Evolutionary conservation across 2,888 invertebrate species (phyloP), one percentile per base, ranked within the genome.

Genomic region (Trachelus tabidus): DNA sequence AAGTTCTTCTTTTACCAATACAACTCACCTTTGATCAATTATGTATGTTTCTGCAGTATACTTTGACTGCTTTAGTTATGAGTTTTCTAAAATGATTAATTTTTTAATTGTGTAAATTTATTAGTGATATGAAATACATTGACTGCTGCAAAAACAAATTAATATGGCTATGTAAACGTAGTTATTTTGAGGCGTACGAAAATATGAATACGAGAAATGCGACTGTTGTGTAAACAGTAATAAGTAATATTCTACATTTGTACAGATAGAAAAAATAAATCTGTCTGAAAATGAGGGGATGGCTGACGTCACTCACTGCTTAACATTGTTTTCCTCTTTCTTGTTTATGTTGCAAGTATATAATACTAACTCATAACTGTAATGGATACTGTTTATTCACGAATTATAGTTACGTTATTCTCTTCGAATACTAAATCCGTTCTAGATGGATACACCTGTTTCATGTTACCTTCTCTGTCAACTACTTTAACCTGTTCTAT

Each of bases 381-480:
- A 56, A 23, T 56, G 34, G 75, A 30, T 23, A 6, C 31, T 71
- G 34, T 34, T 81, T 85, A 89, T 73, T 89, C 87, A 76, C 89
- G 81, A 68, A 86, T 76, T 69, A 90, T 83, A 75, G 84, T 82
- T 68, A 90, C 81, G 33, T 79, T 82, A 77, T 84, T 85, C n/a
- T 91, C 92, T 76, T 94, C 94, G 83, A 92, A 94, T 1, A 92
- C 89, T 77, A 96, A 93, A 91, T 97, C 97, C 1, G 94, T 94
- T 84, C 96, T 93, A 0, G 96, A 96, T 0, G 97, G 97, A 90
- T 96, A 97, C 3, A 97, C 94, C n/a, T 94, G 94, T 87, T 95
- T 95, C 83, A 97, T 91, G 82, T 94, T 94, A 12, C 95, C 95
- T 81, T 95, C 94, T 68, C 88, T 90, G 83, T 96, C 96, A 0